Conservation (phyloP, 2,113 vertebrate genomes). For the Camelus dromedarius region DNA sequence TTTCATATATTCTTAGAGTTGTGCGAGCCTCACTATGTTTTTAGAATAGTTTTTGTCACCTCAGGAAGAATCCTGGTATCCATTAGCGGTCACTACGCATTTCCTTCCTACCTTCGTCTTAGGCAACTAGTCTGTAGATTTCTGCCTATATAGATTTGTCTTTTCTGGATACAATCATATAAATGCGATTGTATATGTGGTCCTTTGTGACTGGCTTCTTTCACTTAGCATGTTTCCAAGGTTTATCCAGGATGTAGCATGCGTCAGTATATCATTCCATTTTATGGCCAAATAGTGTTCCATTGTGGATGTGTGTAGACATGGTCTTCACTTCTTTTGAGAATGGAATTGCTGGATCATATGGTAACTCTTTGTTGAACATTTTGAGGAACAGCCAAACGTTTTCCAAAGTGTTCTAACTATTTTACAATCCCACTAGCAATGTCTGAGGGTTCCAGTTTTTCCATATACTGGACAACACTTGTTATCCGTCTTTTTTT, state of each 20-base stretch:
- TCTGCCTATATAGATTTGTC: background rate
- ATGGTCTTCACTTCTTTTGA: constrained; percentile 22
- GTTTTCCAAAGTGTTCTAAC: background rate
- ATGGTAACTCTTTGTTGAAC: constrained; percentile 5
- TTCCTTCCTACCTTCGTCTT: background rate
- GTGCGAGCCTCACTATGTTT: background rate
- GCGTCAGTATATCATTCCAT: background rate
- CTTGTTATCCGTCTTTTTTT: background rate
- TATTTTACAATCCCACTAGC: background rate
- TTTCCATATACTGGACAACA: background rate
- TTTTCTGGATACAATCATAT: background rate
- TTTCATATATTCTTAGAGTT: background rate
- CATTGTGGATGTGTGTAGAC: background rate
- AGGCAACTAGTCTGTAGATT: background rate
- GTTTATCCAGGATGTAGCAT: background rate
- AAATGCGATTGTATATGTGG: background rate
- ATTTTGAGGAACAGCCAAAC: background rate
- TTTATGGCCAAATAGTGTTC: constrained; percentile 16
- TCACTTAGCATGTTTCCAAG: constrained; percentile 10
- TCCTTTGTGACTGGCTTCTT: constrained; percentile 40
- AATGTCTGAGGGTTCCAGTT: background rate
- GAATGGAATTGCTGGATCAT: constrained; percentile 26
- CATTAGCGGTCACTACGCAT: background rate
- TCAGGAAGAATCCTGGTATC: background rate
- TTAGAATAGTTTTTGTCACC: constrained; percentile 34